Evolutionary conservation across 2,797 vertebrate species (phyloP).

Genomic region (Halcyon chelicuti): DNA sequence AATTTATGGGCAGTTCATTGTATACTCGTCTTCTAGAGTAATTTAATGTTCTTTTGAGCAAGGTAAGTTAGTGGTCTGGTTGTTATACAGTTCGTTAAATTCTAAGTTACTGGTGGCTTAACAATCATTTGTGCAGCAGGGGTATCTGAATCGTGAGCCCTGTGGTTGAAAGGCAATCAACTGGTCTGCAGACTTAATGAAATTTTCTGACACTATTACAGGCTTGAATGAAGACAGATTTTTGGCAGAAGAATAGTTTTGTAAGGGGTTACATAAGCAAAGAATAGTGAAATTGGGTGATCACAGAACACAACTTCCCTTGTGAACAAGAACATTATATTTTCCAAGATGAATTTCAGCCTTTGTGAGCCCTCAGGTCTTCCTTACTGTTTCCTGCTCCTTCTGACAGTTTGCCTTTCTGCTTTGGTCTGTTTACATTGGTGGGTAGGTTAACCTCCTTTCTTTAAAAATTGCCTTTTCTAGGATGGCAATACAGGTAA

Average conservation of each 20-base stretch:
- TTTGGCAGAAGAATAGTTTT: slow-evolving; percentile 29
- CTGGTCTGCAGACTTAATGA: neutral
- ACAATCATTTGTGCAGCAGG: neutral
- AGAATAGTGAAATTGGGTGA: neutral
- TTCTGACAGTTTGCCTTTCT: neutral
- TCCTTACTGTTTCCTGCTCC: neutral
- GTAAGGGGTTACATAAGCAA: slow-evolving; percentile 10
- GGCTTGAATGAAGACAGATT: slow-evolving; percentile 6
- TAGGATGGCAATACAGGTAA: neutral
- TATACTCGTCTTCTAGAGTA: neutral
- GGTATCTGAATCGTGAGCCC: neutral
- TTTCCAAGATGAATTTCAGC: neutral
- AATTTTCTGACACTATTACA: slow-evolving; percentile 4
- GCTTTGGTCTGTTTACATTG: neutral
- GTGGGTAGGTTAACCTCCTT: neutral
- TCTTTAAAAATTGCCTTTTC: neutral
- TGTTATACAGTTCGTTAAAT: neutral
- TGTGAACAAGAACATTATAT: neutral
- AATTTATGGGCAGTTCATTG: neutral
- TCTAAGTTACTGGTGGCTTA: neutral
- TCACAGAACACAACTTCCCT: neutral
- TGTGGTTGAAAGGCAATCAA: neutral
- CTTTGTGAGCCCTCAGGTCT: neutral
- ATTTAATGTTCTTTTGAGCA: neutral
- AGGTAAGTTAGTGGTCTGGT: neutral